Percentiles rank a stretch among this genome's conserved stretches.
Conservation (phyloP, 2,797 vertebrate species). For the Cyclura pinguis region DNA sequence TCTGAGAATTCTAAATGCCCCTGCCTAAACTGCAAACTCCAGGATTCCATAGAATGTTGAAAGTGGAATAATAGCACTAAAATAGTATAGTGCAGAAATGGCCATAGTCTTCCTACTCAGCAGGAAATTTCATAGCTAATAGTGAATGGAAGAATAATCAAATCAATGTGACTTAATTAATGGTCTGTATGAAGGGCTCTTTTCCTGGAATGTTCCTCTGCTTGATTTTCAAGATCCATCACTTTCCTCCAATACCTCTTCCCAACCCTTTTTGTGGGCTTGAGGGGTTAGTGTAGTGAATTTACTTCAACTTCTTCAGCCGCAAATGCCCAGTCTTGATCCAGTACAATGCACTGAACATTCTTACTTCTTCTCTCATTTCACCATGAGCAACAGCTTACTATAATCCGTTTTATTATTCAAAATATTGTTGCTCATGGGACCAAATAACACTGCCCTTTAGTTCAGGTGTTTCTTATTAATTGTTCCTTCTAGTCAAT, state of each 20-base stretch:
- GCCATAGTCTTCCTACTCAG: not conserved
- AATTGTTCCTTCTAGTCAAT: not conserved
- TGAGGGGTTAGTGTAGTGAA: no score
- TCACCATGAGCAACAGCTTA: not conserved
- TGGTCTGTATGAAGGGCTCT: not conserved
- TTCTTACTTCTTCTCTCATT: not conserved
- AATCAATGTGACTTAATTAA: not conserved
- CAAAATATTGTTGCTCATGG: not conserved
- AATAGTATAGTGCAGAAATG: no score
- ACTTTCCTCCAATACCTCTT: no score
- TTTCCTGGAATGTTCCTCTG: no score
- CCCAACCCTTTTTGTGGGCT: no score
- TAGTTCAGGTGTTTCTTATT: not conserved
- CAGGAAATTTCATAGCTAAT: not conserved
- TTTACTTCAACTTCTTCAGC: not conserved
- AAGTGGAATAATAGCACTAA: no score
- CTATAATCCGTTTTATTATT: not conserved
- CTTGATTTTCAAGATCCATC: no score
- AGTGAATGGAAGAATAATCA: not conserved
- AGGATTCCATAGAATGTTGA: no score
- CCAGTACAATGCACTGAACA: not conserved
- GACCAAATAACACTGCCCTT: not conserved
- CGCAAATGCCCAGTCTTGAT: not conserved
- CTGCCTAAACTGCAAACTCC: no score
- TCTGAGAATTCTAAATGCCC: no score